Evolutionary conservation across 1,140 invertebrate genomes (phyloP), one percentile per base, ranked within the genome.

Genomic region (Nixonia krombeini): DNA sequence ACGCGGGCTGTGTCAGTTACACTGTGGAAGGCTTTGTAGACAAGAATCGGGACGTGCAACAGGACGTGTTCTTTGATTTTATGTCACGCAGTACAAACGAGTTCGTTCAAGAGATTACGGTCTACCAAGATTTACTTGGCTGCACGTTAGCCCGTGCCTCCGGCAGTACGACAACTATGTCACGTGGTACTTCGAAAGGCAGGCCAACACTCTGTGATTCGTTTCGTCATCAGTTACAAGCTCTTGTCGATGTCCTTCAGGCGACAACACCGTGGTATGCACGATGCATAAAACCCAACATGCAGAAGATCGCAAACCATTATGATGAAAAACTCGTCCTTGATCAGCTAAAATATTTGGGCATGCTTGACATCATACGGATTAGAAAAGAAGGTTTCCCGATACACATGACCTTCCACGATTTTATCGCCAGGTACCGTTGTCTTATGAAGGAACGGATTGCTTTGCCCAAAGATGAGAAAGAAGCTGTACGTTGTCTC

Each of bases 191-290:
- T 0, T 92, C 92, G 9, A 96, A 97, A 84, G 94, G 94, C 0
- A 94, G 96, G 78, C 94, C 94, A 0, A 97, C 96, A 0, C 94
- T 98, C 1, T 94, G 94, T 38, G 96, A 98, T 81, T 94, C 94
- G 0, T 98, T 98, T 78, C 88, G 96, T 37, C 90, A 94, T 56
- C 96, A 98, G 76, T 82, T 98, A 21, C 95, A 96, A 85, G 91
- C 94, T 6, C 85, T 98, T 9, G 95, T 98, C 1, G 96, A 97
- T 76, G 93, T 97, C 46, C 85, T 97, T 1, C 94, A 96, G 79
- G 91, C 90, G 9, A 97, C 96, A 3, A 96, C 94, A 42, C 94
- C 96, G 5, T 98, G 96, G 96, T 96, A 98, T 86, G 95, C 96
- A 0, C 88, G 96, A 4, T 98, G 96, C 78, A 96, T 98, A 63